phyloP scores from a whole-genome alignment of 2,888 invertebrate genomes.

The Alviniconcha strummeri region DNA sequence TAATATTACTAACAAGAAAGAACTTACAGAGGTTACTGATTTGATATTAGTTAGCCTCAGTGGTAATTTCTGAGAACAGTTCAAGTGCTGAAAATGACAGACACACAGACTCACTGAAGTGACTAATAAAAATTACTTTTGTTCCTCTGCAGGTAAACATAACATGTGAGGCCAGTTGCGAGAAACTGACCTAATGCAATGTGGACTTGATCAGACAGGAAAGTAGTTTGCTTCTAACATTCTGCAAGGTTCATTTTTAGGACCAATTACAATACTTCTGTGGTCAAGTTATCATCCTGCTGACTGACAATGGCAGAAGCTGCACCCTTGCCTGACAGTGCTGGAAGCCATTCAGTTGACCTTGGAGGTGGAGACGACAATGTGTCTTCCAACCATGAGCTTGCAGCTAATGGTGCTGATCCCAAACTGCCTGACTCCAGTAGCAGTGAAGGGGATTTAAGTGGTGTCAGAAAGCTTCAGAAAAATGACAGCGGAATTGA shows the following conservation, averaged over 20 bases:
- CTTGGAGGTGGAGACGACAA: background rate
- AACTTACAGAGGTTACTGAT: too few species aligned
- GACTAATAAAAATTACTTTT: too few species aligned
- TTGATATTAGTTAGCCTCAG: too few species aligned
- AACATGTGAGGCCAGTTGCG: too few species aligned
- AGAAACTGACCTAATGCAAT: background rate
- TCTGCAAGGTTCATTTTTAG: background rate
- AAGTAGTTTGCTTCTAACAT: background rate
- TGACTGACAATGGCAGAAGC: background rate
- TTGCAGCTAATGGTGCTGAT: background rate
- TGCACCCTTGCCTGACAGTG: background rate
- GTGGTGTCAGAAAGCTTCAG: conserved; percentile 45
- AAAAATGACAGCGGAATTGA: conserved; percentile 70
- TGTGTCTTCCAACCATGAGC: background rate
- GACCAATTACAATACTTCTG: background rate
- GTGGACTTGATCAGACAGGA: background rate
- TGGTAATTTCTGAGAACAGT: too few species aligned
- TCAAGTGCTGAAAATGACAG: too few species aligned
- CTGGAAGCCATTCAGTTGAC: background rate
- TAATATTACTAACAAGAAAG: too few species aligned
- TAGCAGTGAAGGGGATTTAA: conserved; percentile 21
- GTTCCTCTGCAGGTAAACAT: too few species aligned
- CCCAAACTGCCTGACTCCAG: conserved; percentile 22
- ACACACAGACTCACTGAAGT: too few species aligned
- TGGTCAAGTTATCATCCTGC: background rate